Evolutionary conservation across 1,140 invertebrate genomes (phyloP), one percentile per base, ranked within the genome.

Genomic region (Chymomyza costata): DNA sequence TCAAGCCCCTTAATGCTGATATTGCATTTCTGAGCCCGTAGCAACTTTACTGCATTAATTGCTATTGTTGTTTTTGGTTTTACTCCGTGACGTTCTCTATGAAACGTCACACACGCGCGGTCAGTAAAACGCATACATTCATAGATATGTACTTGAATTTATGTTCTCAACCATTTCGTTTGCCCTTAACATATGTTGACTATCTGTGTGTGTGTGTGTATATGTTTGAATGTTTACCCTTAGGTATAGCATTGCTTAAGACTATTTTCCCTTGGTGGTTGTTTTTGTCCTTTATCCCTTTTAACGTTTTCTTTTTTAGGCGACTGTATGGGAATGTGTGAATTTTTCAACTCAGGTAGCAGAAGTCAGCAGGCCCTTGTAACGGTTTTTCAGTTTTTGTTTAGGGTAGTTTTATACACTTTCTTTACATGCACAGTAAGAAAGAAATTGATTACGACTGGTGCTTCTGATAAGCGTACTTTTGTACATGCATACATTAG

Each of bases 221-320:
- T 65, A 62, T 44, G 59, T 41, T 18, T 53, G 49, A 30, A 60
- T 76, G 70, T 76, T 76, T 76, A 76, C 71, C 71, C 71, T 78
- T 78, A 71, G 71, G 51, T 8, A 8, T 40, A 21, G 28, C 47
- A 57, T 46, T 55, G 52, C 51, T 67, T 78, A 64, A n/a, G n/a
- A n/a, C 40, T 38, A 44, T 56, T 59, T 65, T 35, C 63, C 47
- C 60, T 68, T 46, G 39, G 48, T 46, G 54, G 54, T 57, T 57
- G 47, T 50, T 57, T 55, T 37, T 48, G 17, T 39, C 53, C 50
- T 38, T 38, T 43, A 18, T 32, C 25, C 38, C 11, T 19, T n/a
- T 32, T 13, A 45, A 17, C 28, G 25, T 25, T 8, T 18, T 6
- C n/a, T n/a, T n/a, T n/a, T 6, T 16, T 45, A 19, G 30, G 41